Percentiles rank a stretch among this genome's conserved stretches.
phyloP scores from a whole-genome alignment of 2,113 vertebrate genomes.

The Fregetta grallaria region DNA sequence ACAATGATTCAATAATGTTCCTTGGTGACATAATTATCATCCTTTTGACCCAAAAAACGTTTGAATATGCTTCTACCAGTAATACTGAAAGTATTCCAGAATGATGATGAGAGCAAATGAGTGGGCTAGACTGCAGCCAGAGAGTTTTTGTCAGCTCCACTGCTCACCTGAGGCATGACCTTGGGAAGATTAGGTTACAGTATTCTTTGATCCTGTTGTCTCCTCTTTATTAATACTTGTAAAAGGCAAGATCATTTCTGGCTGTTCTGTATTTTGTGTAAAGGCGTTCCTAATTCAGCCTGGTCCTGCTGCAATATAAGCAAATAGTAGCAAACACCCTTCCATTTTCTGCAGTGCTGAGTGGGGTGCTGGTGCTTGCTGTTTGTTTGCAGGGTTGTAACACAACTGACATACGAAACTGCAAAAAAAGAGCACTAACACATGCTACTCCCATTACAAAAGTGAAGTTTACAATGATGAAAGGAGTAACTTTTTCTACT shows the following conservation, averaged over 20 bases:
- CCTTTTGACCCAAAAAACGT: background rate
- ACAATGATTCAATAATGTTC: background rate
- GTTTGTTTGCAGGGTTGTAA: background rate
- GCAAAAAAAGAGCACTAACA: background rate
- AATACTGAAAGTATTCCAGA: background rate
- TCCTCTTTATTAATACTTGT: background rate
- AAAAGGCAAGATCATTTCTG: background rate
- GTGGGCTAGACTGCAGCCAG: background rate
- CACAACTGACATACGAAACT: fast-evolving
- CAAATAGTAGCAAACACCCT: background rate
- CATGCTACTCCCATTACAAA: background rate
- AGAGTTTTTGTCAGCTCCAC: background rate
- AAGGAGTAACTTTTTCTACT: background rate
- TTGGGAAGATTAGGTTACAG: background rate
- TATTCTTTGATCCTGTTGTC: background rate
- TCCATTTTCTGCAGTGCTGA: background rate
- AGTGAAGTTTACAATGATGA: background rate
- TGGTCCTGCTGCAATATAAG: background rate
- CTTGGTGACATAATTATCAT: background rate
- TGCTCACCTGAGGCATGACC: background rate
- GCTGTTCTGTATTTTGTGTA: background rate
- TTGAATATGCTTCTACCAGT: background rate
- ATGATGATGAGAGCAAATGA: background rate
- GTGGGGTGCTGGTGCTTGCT: background rate
- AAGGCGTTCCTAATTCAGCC: background rate